Conservation (phyloP, 2,888 invertebrate genomes). For the Steinernema carpocapsae region DNA sequence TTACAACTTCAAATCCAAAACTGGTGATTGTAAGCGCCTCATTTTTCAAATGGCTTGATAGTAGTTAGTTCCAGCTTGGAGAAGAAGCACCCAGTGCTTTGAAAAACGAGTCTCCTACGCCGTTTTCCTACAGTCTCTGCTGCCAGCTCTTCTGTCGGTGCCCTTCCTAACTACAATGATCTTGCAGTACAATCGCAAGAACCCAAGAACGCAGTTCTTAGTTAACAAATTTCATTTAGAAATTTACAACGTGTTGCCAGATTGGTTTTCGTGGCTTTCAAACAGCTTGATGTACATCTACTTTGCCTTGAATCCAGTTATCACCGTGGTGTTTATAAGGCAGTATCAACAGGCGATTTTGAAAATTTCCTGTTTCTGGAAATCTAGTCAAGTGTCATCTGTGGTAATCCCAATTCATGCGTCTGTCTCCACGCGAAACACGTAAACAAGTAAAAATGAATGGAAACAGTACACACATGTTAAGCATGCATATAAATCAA, state of each 20-base stretch:
- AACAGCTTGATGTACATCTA: not conserved
- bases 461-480: too few relatives aligned
- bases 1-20: not conserved
- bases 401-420: too few relatives aligned
- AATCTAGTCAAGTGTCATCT: too few relatives aligned
- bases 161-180: not conserved
- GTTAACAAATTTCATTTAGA: not conserved
- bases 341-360: not conserved
- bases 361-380: too few relatives aligned
- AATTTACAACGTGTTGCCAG: not conserved
- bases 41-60: too few relatives aligned
- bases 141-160: not conserved
- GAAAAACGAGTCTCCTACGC: not conserved
- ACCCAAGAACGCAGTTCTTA: too few relatives aligned
- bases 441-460: too few relatives aligned
- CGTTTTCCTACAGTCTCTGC: not conserved
- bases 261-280: not conserved
- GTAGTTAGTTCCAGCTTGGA: too few relatives aligned
- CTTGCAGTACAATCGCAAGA: not conserved
- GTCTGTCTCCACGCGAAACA: too few relatives aligned
- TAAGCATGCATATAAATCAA: too few relatives aligned
- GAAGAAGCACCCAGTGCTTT: not conserved
- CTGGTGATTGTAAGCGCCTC: too few relatives aligned
- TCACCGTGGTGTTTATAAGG: not conserved
- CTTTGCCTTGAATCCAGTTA: not conserved